Conservation (phyloP, 2,888 invertebrate species). For the Acrobasis consociella region DNA sequence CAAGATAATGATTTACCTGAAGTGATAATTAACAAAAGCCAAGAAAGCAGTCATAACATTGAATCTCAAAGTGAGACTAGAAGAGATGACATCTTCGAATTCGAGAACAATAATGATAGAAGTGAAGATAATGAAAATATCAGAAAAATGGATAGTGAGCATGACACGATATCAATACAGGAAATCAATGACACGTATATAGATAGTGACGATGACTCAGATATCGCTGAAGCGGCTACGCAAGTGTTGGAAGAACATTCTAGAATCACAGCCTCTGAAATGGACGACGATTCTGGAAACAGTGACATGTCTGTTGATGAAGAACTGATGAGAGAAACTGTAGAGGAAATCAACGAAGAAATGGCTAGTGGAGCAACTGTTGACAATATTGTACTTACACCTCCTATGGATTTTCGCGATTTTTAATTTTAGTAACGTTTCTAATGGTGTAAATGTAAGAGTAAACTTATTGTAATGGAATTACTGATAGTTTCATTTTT, state of each 20-base stretch:
- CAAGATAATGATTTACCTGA: slow-evolving; percentile 12
- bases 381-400: slow-evolving; percentile 57
- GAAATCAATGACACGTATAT: slow-evolving; percentile 27
- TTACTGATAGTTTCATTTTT: too few species aligned
- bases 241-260: slow-evolving; percentile 60
- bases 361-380: slow-evolving; percentile 24
- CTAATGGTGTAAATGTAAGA: too few species aligned
- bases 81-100: not conserved
- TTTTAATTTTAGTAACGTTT: not conserved
- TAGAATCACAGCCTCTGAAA: slow-evolving; percentile 27
- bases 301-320: slow-evolving; percentile 53
- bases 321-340: slow-evolving; percentile 57
- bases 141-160: not conserved
- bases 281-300: slow-evolving; percentile 35
- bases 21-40: not conserved
- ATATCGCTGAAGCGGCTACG: slow-evolving; percentile 63
- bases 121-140: not conserved
- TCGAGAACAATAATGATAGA: not conserved
- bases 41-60: not conserved
- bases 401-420: slow-evolving; percentile 62
- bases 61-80: not conserved
- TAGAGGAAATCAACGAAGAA: slow-evolving; percentile 30
- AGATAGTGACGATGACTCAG: slow-evolving; percentile 39
- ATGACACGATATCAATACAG: slow-evolving; percentile 9
- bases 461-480: too few species aligned